phyloP scores from a whole-genome alignment of 1,140 invertebrate genomes.

The Brachionus calyciflorus region DNA sequence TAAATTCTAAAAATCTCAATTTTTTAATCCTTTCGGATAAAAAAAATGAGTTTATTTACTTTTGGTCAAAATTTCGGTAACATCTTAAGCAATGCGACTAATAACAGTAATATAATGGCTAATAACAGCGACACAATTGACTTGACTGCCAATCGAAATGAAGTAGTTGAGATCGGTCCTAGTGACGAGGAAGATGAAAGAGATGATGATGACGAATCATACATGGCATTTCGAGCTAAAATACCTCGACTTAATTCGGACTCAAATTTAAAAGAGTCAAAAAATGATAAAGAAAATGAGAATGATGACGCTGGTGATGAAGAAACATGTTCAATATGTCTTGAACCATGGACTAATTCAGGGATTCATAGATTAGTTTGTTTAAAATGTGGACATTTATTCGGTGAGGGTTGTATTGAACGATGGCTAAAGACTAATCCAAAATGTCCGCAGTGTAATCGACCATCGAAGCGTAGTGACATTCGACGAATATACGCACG shows the following conservation, averaged over 20 bases:
- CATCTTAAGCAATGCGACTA: background rate
- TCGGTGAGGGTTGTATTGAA: constrained; percentile 76
- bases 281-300: constrained; percentile 16
- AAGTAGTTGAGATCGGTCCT: background rate
- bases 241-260: constrained; percentile 29
- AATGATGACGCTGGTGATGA: background rate
- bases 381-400: constrained; percentile 84
- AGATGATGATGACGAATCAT: background rate
- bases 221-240: constrained; percentile 3
- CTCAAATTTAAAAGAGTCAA: constrained; percentile 3
- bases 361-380: constrained; percentile 77
- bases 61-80: constrained; percentile 33
- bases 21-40: too few species aligned
- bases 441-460: constrained; percentile 82
- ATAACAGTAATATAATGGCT: background rate
- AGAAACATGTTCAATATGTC: constrained; percentile 74
- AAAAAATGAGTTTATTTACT: constrained; percentile 28
- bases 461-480: constrained; percentile 70
- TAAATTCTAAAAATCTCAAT: too few species aligned
- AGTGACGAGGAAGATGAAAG: constrained; percentile 10
- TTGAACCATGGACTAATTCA: constrained; percentile 79
- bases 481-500: constrained; percentile 72
- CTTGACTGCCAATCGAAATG: background rate
- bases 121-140: background rate
- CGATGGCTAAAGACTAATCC: constrained; percentile 69